Conservation (phyloP, 2,113 vertebrate genomes). For the Aix galericulata region DNA sequence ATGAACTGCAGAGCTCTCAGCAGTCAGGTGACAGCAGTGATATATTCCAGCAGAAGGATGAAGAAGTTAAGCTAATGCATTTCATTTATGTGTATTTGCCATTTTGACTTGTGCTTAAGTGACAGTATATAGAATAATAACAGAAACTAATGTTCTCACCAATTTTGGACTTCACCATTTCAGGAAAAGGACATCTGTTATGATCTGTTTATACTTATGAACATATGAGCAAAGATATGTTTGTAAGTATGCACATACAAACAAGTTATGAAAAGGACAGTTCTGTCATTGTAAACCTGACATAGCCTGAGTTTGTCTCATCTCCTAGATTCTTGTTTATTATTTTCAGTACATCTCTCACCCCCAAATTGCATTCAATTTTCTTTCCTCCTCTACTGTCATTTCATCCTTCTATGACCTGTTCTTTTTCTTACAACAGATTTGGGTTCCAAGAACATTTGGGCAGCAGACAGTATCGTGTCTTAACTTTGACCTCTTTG, state of each 20-base stretch:
- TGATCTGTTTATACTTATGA: background rate
- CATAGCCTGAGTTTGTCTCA: background rate
- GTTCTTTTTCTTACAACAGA: fast-evolving
- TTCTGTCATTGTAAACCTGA: background rate
- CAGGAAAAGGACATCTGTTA: background rate
- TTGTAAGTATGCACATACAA: background rate
- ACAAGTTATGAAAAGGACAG: background rate
- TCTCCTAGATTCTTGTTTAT: background rate
- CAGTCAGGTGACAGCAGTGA: slow-evolving; percentile 4
- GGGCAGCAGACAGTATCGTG: fast-evolving
- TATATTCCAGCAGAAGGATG: slow-evolving; percentile 30
- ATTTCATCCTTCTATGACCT: background rate
- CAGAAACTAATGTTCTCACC: background rate
- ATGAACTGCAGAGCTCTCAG: slow-evolving; percentile 26
- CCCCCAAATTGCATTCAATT: fast-evolving
- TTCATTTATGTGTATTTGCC: background rate
- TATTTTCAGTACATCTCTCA: background rate
- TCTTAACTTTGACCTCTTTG: fast-evolving
- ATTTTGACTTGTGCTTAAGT: background rate
- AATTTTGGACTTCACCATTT: background rate
- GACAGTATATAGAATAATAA: background rate
- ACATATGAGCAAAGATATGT: background rate
- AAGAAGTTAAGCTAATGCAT: background rate
- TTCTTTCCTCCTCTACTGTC: background rate
- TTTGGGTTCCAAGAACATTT: background rate